phyloP scores from a whole-genome alignment of 2,113 vertebrate species.

The Salvelinus sp. region DNA sequence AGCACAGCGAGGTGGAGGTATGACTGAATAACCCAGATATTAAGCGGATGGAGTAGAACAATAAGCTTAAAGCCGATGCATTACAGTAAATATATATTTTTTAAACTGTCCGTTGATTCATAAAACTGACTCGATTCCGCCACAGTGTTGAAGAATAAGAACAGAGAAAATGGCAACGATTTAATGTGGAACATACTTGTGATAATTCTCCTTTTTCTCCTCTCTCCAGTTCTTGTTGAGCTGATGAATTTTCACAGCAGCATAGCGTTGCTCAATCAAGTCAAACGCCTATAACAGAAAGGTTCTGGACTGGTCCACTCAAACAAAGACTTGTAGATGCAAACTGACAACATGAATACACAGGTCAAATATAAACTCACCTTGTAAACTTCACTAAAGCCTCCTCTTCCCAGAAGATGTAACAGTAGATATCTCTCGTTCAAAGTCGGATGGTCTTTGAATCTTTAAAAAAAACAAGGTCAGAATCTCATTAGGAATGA shows the following conservation, averaged over 20 bases:
- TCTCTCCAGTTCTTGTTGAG: conserved; percentile 99
- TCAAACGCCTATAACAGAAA: conserved; percentile 87
- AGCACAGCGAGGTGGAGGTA: conserved; percentile 19
- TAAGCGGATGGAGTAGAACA: conserved; percentile 36
- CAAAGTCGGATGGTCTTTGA: conserved; percentile 98
- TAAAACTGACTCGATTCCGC: no score
- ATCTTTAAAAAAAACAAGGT: conserved; percentile 69
- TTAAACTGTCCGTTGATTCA: no score
- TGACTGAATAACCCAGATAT: conserved; percentile 33
- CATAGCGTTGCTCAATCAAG: conserved; percentile 96
- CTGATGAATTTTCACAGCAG: conserved; percentile 99
- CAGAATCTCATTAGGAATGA: neutral
- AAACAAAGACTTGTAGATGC: neutral
- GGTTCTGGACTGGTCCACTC: neutral
- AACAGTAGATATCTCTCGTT: conserved; percentile 97
- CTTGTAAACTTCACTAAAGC: conserved; percentile 99
- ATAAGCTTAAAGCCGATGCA: conserved; percentile 23
- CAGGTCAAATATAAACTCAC: conserved; percentile 59
- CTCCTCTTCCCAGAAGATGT: conserved; percentile 95
- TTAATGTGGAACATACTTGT: conserved; percentile 83
- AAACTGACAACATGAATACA: neutral
- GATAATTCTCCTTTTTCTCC: conserved; percentile 99
- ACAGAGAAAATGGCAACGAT: no score
- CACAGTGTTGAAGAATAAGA: no score
- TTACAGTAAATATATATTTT: neutral